A percentile compares a stretch with the other conserved stretches of the same genome.
Evolutionary conservation across 1,140 invertebrate genomes (phyloP).

Genomic region (Camponotus floridanus): DNA sequence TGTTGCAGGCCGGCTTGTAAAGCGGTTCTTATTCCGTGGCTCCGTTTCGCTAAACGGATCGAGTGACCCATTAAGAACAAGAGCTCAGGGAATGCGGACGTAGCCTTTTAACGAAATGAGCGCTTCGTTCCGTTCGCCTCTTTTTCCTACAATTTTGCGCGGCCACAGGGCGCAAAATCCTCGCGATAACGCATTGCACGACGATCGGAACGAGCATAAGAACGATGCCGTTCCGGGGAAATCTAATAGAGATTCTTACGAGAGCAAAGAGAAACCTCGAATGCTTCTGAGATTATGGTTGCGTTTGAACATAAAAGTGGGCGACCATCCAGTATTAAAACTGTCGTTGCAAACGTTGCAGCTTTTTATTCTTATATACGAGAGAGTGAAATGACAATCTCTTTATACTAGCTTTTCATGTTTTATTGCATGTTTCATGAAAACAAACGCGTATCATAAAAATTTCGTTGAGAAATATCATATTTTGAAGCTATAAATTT

Average conservation of each 20-base stretch:
- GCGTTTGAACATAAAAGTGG: constrained; percentile 26
- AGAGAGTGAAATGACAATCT: neutral
- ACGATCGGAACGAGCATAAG: constrained; percentile 41
- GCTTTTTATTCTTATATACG: neutral
- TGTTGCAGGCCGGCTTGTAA: constrained; percentile 69
- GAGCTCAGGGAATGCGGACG: constrained; percentile 47
- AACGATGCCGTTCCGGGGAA: constrained; percentile 16
- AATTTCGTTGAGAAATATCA: neutral
- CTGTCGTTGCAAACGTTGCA: neutral
- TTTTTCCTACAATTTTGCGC: constrained; percentile 53
- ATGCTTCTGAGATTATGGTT: constrained; percentile 30
- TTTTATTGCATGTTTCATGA: constrained; percentile 9
- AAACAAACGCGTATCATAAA: neutral
- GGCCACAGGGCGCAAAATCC: constrained; percentile 4
- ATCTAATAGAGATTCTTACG: constrained; percentile 50
- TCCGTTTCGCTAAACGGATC: constrained; percentile 59
- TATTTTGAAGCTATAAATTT: constrained; percentile 26
- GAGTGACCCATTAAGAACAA: constrained; percentile 70
- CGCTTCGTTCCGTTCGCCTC: constrained; percentile 51
- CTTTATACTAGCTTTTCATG: neutral
- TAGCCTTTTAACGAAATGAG: constrained; percentile 70
- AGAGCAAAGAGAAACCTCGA: constrained; percentile 2
- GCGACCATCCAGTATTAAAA: constrained; percentile 20
- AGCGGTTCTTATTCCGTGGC: constrained; percentile 63
- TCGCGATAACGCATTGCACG: constrained; percentile 50